Conservation (phyloP, 2,113 vertebrate genomes). For the Cervus canadensis region DNA sequence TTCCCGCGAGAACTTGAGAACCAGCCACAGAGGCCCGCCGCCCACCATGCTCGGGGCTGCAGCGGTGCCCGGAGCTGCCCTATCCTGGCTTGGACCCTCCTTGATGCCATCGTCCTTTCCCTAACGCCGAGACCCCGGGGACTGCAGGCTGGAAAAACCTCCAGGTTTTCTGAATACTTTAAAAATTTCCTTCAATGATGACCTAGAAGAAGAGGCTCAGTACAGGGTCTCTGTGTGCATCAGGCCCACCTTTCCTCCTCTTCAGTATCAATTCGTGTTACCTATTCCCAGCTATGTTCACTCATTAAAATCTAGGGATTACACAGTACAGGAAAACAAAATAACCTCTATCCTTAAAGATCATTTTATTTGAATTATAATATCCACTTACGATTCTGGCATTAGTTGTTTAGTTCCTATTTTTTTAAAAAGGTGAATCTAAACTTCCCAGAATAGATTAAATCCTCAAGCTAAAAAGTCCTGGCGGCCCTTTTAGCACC, state of each 20-base stretch:
- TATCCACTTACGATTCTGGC: not conserved
- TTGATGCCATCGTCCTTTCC: too few species aligned
- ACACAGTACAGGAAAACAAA: not conserved
- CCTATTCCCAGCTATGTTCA: not conserved
- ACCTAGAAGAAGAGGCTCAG: not conserved
- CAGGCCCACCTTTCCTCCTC: not conserved
- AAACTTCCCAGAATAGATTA: not conserved
- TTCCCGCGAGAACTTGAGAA: not conserved
- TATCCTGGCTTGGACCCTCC: not conserved
- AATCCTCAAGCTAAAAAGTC: not conserved
- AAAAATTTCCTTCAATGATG: not conserved
- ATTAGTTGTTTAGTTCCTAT: not conserved
- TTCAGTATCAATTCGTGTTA: not conserved
- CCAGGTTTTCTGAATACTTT: not conserved
- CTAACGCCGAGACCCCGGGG: accelerated
- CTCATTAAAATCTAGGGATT: not conserved
- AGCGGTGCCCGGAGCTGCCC: not conserved
- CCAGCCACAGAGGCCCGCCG: not conserved
- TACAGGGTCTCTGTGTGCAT: not conserved
- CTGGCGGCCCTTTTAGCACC: not conserved
- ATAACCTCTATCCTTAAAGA: not conserved
- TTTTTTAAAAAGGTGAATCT: not conserved
- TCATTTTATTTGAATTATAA: not conserved
- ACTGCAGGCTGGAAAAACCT: not conserved
- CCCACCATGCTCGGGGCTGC: not conserved